Base-by-base conservation (phyloP, 2,797 vertebrate species). In the Smutsia gigantea region DNA sequence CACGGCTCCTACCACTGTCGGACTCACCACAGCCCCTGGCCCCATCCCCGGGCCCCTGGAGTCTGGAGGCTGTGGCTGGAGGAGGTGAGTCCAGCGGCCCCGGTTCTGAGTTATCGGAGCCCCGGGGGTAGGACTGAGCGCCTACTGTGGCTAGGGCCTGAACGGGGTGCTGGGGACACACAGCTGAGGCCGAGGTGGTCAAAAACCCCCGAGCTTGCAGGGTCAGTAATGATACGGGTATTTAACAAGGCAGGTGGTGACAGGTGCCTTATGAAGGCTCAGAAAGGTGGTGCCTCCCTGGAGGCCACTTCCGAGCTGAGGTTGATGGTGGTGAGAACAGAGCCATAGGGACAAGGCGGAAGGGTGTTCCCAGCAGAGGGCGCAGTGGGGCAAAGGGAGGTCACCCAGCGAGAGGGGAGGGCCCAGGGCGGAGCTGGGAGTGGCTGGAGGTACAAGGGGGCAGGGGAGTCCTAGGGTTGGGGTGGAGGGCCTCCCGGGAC, bases 11-110 rank as follows among this genome's bases (percentile, higher is more conserved):
- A 6, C 51, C 0, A 4, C 51, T 68, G 0, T 87, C 96, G 0
- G 97, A 96, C 79, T 98, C 94, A 0, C 97, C 81, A n/a, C 71
- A 19, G 74, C 97, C 74, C 82, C 72, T 57, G 19, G 74, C 0
- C 1, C 74, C 79, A 10, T 92, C 95, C 10, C 94, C 78, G 0
- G n/a, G 59, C 0, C 90, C 92, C 4, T 95, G 96, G 0, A 96
- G 96, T 42, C 74, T 69, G 13, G 97, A 98, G 63, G 57, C 90
- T 18, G 69, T 31, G 87, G 77, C 90, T 6, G 91, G 78, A 27
- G 74, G 57, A 93, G 97, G 97, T 97, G 59, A 96, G 97, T 71
- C 63, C 15, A 7, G 51, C 0, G 4, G 39, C 55, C 34, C 8
- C 13, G 29, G 8, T 23, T 49, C 63, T 77, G 53, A n/a, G 14